Percentiles rank a stretch among this genome's conserved stretches.
Conservation (phyloP, 2,797 vertebrate species). For the Bovichtus diacanthus region DNA sequence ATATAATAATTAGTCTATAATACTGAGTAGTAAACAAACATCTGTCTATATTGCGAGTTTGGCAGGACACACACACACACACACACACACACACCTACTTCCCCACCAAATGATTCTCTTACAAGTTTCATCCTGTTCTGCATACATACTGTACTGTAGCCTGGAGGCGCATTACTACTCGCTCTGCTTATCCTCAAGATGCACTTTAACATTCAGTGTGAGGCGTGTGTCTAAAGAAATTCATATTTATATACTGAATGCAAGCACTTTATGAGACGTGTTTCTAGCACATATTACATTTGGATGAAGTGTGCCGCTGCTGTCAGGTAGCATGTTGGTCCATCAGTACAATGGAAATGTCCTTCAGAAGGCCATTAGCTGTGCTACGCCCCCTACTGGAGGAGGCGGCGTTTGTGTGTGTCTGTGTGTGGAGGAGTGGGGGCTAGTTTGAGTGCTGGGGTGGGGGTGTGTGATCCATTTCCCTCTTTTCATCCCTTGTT, state of each 20-base stretch:
- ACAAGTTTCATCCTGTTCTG: conserved; percentile 7
- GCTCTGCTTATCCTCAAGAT: conserved; percentile 23
- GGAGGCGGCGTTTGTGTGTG: neutral
- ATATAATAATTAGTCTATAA: neutral
- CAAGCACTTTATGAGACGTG: conserved; percentile 10
- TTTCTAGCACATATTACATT: neutral
- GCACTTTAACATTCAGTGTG: conserved; percentile 4
- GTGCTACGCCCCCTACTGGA: conserved; percentile 23
- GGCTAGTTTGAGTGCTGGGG: neutral
- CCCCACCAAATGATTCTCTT: neutral
- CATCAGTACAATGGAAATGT: neutral
- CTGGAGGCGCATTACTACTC: conserved; percentile 31
- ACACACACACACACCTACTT: too few relatives aligned
- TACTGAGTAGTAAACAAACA: neutral
- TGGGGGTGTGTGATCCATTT: conserved; percentile 30
- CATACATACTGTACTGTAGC: conserved; percentile 11
- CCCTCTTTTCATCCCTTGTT: conserved; percentile 40
- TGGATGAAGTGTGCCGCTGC: neutral
- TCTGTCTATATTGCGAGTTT: too few relatives aligned
- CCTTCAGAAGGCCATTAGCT: neutral
- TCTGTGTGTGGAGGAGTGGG: neutral
- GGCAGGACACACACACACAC: too few relatives aligned
- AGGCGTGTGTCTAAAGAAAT: neutral
- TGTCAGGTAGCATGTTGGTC: neutral
- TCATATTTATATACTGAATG: conserved; percentile 1